These are phyloP conservation scores for Halocynthia aurantium DNA, from an alignment of 23 tunicate species.

Conservation along the genomic window DNA sequence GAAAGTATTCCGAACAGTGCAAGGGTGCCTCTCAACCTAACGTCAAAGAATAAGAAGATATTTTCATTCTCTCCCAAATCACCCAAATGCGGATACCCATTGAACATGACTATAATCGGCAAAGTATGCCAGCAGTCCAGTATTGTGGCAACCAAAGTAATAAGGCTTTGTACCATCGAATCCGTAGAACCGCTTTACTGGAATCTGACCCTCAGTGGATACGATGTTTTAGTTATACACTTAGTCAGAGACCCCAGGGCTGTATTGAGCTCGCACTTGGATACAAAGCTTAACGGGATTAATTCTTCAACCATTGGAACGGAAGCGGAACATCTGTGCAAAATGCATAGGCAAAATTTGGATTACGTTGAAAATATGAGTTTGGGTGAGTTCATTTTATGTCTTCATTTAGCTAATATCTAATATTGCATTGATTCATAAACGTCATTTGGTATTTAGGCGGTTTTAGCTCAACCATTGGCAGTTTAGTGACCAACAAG, in stretches of 20 bases:
- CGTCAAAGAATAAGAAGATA: background rate
- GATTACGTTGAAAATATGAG: conserved; percentile 1
- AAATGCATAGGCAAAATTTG: background rate
- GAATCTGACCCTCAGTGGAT: background rate
- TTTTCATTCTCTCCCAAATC: background rate
- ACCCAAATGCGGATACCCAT: conserved; percentile 11
- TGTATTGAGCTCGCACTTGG: conserved; percentile 39
- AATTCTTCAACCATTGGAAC: background rate
- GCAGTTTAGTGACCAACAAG: background rate
- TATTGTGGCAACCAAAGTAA: conserved; percentile 35
- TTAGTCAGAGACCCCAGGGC: conserved; percentile 70
- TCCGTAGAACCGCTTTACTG: conserved; percentile 14
- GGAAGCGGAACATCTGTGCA: background rate
- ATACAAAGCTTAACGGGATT: background rate
- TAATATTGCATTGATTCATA: background rate
- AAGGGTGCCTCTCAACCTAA: background rate
- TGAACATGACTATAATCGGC: conserved; percentile 11
- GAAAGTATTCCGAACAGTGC: no score
- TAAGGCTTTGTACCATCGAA: conserved; percentile 44
- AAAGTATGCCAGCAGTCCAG: conserved; percentile 17
- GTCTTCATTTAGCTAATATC: background rate
- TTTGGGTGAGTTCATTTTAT: background rate
- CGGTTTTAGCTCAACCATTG: background rate
- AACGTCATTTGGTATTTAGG: background rate
- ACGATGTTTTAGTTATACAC: conserved; percentile 28